phyloP scores from a whole-genome alignment of 1,140 invertebrate genomes.

The Lordiphosa clarofinis region DNA sequence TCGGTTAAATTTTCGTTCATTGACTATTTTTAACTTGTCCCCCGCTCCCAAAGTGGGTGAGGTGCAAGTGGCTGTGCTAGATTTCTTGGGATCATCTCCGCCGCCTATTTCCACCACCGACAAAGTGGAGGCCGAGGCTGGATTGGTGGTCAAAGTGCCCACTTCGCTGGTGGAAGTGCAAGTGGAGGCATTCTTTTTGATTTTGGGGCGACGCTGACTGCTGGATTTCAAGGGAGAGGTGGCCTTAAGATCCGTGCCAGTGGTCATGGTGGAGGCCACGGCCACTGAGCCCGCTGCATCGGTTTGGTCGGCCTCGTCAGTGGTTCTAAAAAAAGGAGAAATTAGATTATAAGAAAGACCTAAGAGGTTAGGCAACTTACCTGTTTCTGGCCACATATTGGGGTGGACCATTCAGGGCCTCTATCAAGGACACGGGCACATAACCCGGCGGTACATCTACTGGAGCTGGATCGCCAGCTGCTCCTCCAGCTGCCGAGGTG shows the following conservation, averaged over 20 bases:
- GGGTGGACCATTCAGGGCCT: conserved; percentile 96
- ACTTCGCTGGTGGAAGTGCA: conserved; percentile 68
- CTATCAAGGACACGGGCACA: conserved; percentile 96
- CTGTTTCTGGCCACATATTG: conserved; percentile 60
- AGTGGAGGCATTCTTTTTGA: conserved; percentile 70
- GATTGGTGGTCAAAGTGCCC: conserved; percentile 48
- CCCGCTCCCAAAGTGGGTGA: conserved; percentile 31
- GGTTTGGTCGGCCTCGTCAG: conserved; percentile 32
- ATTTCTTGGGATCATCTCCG: conserved; percentile 39
- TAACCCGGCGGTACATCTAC: conserved; percentile 91
- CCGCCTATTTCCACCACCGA: conserved; percentile 55
- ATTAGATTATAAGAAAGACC: no score
- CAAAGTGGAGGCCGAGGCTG: conserved; percentile 20
- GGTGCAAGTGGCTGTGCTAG: conserved; percentile 20
- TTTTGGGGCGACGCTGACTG: conserved; percentile 64
- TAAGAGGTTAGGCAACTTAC: conserved; percentile 4
- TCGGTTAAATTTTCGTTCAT: conserved; percentile 69
- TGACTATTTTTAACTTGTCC: conserved; percentile 70
- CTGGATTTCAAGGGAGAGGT: conserved; percentile 63
- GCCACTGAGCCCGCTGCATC: conserved; percentile 45
- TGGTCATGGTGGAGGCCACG: conserved; percentile 47
- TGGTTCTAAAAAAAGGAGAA: conserved; percentile 16
- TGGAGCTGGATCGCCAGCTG: conserved; percentile 83
- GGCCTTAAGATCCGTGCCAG: conserved; percentile 54
- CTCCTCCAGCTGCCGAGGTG: conserved; percentile 81